Conservation (phyloP, 2,113 vertebrate genomes). For the Dipodomys ordii region DNA sequence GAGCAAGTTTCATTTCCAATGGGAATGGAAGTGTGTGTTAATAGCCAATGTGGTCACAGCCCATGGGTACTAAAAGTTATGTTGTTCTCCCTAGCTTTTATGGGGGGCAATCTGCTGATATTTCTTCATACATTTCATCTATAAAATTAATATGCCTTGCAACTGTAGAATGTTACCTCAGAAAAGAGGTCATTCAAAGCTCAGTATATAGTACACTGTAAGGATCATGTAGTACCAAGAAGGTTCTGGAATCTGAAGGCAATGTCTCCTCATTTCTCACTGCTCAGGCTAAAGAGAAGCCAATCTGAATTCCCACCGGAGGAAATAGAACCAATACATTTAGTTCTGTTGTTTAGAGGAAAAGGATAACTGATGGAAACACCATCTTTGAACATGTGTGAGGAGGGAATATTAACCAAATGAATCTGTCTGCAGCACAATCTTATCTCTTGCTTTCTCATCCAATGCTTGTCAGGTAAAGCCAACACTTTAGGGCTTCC, state of each 20-base stretch:
- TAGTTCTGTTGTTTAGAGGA: background rate
- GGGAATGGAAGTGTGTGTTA: background rate
- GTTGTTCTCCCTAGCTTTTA: background rate
- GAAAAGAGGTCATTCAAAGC: background rate
- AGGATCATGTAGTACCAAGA: background rate
- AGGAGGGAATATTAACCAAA: background rate
- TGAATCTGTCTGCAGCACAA: background rate
- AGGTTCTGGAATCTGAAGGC: slow-evolving; percentile 2
- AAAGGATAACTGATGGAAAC: background rate
- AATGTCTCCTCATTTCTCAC: background rate
- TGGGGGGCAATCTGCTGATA: background rate
- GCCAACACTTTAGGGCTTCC: background rate
- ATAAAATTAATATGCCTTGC: background rate
- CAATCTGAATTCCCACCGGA: background rate
- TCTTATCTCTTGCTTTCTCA: background rate
- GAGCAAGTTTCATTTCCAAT: background rate
- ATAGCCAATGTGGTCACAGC: background rate
- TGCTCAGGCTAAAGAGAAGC: background rate
- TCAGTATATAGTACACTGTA: background rate
- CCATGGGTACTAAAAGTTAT: background rate
- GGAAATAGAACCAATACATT: background rate
- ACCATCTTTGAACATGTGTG: background rate
- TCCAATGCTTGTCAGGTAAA: background rate
- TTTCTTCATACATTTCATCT: background rate
- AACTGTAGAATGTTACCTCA: background rate